A percentile compares a stretch with the other conserved stretches of the same genome.
Evolutionary conservation across 2,797 vertebrate genomes (phyloP).

Genomic region (Monodelphis domestica): DNA sequence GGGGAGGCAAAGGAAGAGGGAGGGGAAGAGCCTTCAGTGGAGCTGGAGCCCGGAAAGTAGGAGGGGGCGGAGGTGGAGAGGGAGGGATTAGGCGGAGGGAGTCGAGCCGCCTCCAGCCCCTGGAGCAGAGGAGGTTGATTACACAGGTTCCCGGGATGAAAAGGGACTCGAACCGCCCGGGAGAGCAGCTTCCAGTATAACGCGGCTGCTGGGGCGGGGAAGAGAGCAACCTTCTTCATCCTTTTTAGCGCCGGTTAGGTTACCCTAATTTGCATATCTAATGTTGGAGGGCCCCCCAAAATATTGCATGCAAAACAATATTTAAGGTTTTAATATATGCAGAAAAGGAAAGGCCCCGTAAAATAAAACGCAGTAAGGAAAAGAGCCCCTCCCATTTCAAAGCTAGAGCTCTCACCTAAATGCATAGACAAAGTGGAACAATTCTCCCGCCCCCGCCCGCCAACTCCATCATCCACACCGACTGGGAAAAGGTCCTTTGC

Average conservation of each 20-base stretch:
- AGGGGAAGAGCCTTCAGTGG: constrained; percentile 61
- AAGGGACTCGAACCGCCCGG: constrained; percentile 66
- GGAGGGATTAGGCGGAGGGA: constrained; percentile 60
- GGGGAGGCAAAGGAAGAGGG: constrained; percentile 60
- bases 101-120: constrained; percentile 32
- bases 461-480: constrained; percentile 13
- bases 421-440: constrained; percentile 35
- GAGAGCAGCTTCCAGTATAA: constrained; percentile 64
- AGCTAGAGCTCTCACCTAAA: constrained; percentile 53
- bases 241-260: constrained; percentile 44
- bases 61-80: constrained; percentile 55
- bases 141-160: constrained; percentile 76
- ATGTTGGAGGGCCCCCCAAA: constrained; percentile 54
- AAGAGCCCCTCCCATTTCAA: constrained; percentile 71
- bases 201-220: constrained; percentile 57
- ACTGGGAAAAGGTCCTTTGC: not conserved
- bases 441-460: constrained; percentile 59
- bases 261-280: constrained; percentile 16
- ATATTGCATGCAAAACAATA: constrained; percentile 57
- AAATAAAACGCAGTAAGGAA: constrained; percentile 55
- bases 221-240: constrained; percentile 30
- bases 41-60: constrained; percentile 69
- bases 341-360: constrained; percentile 48
- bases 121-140: constrained; percentile 43
- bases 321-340: constrained; percentile 29